Evolutionary conservation across 2,797 vertebrate species (phyloP), one percentile per base, ranked within the genome.

Genomic region (Syngnathus acus): DNA sequence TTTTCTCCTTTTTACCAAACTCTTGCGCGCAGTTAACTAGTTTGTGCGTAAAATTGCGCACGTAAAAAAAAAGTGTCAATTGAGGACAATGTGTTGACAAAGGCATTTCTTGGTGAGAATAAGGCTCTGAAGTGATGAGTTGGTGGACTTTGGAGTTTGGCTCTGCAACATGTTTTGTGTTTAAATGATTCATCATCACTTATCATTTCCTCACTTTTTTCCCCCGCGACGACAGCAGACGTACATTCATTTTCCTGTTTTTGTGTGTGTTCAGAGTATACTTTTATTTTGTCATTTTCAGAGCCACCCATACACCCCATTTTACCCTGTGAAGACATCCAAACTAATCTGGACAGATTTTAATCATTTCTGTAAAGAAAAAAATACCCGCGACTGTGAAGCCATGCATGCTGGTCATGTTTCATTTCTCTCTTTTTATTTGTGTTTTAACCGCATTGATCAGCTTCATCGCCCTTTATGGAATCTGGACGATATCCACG

Each of bases 361-460:
- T 76, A 48, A 62, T 39, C 1, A 59, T 59, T 59, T 59, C 16
- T 59, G 17, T 13, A 43, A 50, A 48, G 63, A 60, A 70, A 42
- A 26, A 7, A 23, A 54, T 9, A 26, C 32, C 32, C 32, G 32
- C 21, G 74, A 87, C 86, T 89, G 78, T 77, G 72, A 90, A 89
- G 87, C 85, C 92, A 89, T 92, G 93, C 94, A 95, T 97, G 95
- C 95, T 94, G 94, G 95, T 92, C 95, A 93, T 96, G 94, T 91
- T 63, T 54, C 1, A 58, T 38, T 19, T 39, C 50, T 54, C 19
- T 13, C 90, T 89, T 82, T 80, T 86, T 79, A 74, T 70, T 73
- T 66, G 8, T 74, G 60, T 83, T 85, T 87, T 85, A 89, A 86
- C 87, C 91, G 88, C 89, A 89, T 93, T 80, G 88, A 90, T 89